These are phyloP conservation scores for Oscheius sp. DNA, from an alignment of 1,140 invertebrate genomes.

Conservation along the genomic window DNA sequence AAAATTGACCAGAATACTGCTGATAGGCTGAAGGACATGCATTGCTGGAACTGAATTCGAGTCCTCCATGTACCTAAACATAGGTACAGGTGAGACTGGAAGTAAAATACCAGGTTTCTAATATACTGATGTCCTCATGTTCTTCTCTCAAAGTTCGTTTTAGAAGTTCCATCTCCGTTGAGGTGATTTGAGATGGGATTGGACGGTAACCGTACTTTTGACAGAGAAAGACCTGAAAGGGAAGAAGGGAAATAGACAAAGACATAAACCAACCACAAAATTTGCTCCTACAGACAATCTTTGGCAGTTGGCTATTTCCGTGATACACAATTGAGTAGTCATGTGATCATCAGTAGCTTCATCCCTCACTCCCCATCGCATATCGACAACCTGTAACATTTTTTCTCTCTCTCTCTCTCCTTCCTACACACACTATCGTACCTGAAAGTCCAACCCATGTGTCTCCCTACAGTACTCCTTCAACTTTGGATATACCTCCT, in stretches of 20 bases:
- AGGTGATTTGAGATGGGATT: constrained; percentile 88
- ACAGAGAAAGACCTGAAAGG: constrained; percentile 79
- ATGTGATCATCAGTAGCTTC: constrained; percentile 98
- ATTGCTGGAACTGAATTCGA: constrained; percentile 85
- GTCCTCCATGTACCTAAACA: constrained; percentile 79
- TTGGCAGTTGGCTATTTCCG: constrained; percentile 95
- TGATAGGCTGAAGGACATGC: constrained; percentile 90
- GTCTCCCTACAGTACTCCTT: constrained; percentile 96
- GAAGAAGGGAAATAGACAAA: background rate
- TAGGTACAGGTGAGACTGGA: background rate
- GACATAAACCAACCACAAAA: constrained; percentile 74
- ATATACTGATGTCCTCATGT: constrained; percentile 77
- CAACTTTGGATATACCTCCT: constrained; percentile 91
- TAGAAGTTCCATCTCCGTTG: constrained; percentile 84
- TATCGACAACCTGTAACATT: constrained; percentile 82
- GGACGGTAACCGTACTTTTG: constrained; percentile 97
- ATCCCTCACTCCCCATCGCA: constrained; percentile 88
- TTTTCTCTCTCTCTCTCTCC: constrained; percentile 19
- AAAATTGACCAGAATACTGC: constrained; percentile 92
- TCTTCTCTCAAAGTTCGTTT: constrained; percentile 75
- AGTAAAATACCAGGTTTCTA: constrained; percentile 77
- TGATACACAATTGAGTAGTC: constrained; percentile 96
- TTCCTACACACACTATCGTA: constrained; percentile 60
- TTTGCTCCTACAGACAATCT: constrained; percentile 94
- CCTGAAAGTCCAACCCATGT: constrained; percentile 97